Conservation (phyloP, 2,113 vertebrate species). For the Rhombomys opimus region DNA sequence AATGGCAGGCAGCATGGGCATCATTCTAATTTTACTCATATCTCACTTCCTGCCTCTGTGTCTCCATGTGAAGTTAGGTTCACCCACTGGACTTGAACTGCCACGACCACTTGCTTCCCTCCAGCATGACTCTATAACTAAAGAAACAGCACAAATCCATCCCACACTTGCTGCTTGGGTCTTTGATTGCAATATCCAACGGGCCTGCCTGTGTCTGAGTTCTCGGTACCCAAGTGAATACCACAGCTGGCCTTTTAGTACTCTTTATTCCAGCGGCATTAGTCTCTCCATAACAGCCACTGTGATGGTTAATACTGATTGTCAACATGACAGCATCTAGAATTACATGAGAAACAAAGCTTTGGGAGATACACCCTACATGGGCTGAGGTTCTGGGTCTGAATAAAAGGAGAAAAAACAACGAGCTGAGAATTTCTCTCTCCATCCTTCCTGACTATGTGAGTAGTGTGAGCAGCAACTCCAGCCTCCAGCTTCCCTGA, state of each 20-base stretch:
- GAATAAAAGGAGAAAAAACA: not conserved
- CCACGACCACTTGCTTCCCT: not conserved
- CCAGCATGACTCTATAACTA: too few species aligned
- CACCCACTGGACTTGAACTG: not conserved
- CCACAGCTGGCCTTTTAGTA: not conserved
- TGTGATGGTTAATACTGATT: not conserved
- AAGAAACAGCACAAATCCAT: not conserved
- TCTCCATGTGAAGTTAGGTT: not conserved
- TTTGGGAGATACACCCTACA: not conserved
- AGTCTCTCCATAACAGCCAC: not conserved
- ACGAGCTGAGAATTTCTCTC: not conserved
- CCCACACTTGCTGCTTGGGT: accelerated
- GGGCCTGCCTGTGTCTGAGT: not conserved
- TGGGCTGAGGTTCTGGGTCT: not conserved
- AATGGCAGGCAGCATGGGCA: too few species aligned
- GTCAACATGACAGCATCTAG: not conserved
- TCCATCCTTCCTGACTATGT: not conserved
- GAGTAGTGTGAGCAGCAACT: not conserved
- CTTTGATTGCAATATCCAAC: not conserved
- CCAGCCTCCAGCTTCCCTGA: not conserved
- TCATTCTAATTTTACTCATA: not conserved
- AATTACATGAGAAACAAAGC: not conserved
- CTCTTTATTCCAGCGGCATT: accelerated
- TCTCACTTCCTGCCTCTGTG: not conserved
- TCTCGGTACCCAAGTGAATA: not conserved